Percentiles rank a stretch among this genome's conserved stretches.
phyloP scores from a whole-genome alignment of 1,140 invertebrate genomes.

The Helicoverpa armigera region DNA sequence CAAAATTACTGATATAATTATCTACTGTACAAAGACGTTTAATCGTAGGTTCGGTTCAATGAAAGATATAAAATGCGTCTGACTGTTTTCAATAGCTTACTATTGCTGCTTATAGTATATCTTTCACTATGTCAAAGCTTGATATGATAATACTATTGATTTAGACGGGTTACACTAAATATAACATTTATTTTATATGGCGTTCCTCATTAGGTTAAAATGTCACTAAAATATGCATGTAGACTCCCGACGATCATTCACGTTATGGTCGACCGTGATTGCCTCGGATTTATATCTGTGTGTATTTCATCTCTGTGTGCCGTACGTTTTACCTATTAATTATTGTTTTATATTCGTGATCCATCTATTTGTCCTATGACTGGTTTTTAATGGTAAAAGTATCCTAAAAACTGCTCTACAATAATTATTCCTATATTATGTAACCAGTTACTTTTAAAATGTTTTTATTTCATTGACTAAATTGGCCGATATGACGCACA shows the following conservation, averaged over 20 bases:
- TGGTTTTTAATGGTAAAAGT: too few species aligned
- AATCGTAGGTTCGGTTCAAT: too few species aligned
- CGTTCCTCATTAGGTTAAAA: constrained; percentile 49
- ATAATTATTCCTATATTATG: too few species aligned
- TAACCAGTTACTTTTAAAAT: too few species aligned
- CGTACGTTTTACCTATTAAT: not conserved
- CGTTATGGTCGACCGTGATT: constrained; percentile 22
- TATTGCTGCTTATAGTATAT: not conserved
- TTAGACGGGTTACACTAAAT: constrained; percentile 47
- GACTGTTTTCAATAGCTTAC: not conserved
- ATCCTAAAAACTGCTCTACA: too few species aligned
- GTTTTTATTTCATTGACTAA: too few species aligned
- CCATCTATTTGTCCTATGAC: not conserved
- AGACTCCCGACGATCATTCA: constrained; percentile 42
- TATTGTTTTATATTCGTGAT: not conserved
- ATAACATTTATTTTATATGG: constrained; percentile 45
- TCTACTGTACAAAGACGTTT: too few species aligned
- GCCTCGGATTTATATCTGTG: constrained; percentile 23
- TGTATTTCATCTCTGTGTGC: not conserved
- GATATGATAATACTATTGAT: constrained; percentile 46
- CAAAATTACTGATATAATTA: too few species aligned
- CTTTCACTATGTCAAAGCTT: not conserved
- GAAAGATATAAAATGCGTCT: too few species aligned
- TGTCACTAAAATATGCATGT: constrained; percentile 34
- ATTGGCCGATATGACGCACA: too few species aligned